Evolutionary conservation across 2,113 vertebrate genomes (phyloP).

Genomic region (Psammodynastes pulverulentus): DNA sequence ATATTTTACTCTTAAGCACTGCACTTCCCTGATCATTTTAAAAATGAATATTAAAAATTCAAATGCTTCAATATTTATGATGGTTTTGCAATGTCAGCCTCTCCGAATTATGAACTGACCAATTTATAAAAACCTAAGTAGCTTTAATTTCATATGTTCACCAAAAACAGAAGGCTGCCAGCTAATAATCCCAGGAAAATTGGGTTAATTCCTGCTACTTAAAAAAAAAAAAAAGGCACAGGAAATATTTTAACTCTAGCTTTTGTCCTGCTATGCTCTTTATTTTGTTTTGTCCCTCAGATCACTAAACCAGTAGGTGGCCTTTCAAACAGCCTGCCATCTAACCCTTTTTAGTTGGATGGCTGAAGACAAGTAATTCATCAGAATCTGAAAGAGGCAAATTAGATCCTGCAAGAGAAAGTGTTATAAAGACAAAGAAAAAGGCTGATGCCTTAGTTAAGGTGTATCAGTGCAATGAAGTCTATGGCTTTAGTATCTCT

Average conservation of each 20-base stretch:
- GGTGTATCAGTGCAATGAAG: conserved; percentile 18
- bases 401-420: not conserved
- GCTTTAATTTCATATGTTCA: not conserved
- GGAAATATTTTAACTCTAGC: not conserved
- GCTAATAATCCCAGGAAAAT: not conserved
- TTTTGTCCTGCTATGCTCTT: not conserved
- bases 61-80: accelerated
- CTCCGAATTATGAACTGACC: accelerated
- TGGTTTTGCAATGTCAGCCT: accelerated
- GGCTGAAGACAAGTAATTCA: conserved; percentile 27
- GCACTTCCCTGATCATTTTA: not conserved
- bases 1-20: not conserved
- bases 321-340: not conserved
- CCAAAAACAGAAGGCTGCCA: not conserved
- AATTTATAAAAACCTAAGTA: not conserved
- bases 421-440: not conserved
- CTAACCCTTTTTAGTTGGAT: not conserved
- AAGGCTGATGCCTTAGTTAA: not conserved
- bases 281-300: not conserved
- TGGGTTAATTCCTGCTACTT: not conserved
- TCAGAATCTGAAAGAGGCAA: conserved; percentile 35
- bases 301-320: conserved; percentile 18
- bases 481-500: conserved; percentile 34
- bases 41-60: not conserved
- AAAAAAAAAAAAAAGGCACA: not conserved